Evolutionary conservation across 2,888 invertebrate species (phyloP).

Genomic region (Hololepta plana): DNA sequence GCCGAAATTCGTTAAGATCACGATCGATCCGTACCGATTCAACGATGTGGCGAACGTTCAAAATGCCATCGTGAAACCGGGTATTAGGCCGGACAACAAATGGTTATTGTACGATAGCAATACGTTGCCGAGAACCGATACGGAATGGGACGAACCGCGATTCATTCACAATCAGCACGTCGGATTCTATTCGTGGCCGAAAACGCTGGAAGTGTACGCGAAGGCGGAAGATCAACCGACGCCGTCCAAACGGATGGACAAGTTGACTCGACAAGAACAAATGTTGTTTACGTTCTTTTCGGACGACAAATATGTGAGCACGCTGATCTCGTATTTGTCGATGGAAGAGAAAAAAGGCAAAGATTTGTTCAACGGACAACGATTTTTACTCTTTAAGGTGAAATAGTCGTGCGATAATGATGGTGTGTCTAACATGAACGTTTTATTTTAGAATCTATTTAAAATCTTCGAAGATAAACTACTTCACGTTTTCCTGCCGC

Average conservation of each 20-base stretch:
- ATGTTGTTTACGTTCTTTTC: conserved; percentile 49
- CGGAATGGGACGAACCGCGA: conserved; percentile 56
- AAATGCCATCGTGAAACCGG: conserved; percentile 23
- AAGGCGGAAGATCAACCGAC: conserved; percentile 40
- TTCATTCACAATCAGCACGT: conserved; percentile 46
- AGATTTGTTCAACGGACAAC: conserved; percentile 55
- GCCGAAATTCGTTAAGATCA: conserved; percentile 38
- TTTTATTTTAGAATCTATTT: conserved; percentile 43
- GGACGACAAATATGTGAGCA: conserved; percentile 44
- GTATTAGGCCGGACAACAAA: conserved; percentile 48
- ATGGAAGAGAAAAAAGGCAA: conserved; percentile 75
- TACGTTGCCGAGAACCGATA: conserved; percentile 37
- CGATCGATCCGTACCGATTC: conserved; percentile 32
- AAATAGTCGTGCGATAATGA: no score
- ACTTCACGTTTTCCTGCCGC: conserved; percentile 39
- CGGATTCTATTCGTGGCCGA: conserved; percentile 37
- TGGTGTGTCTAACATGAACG: no score
- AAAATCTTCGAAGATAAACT: conserved; percentile 55
- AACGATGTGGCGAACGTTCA: conserved; percentile 14
- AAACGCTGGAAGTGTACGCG: conserved; percentile 41
- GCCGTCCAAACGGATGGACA: conserved; percentile 29
- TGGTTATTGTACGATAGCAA: conserved; percentile 50
- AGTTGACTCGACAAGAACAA: conserved; percentile 44
- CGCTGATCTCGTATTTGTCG: conserved; percentile 51
- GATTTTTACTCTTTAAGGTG: conserved; percentile 59